Evolutionary conservation across 2,113 vertebrate species (phyloP).

Genomic region (Tyto alba): DNA sequence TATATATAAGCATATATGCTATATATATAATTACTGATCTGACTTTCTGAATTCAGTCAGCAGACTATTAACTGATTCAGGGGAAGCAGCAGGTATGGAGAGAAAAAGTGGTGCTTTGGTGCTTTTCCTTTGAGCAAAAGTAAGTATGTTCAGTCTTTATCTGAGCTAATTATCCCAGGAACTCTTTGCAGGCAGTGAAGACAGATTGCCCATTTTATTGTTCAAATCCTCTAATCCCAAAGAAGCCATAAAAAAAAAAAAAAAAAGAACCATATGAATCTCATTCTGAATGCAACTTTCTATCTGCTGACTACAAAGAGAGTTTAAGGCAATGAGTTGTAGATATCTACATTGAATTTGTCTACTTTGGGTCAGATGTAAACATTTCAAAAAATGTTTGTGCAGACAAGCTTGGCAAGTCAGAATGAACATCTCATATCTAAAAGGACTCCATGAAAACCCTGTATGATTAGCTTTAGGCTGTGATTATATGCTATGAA

Average conservation of each 20-base stretch:
- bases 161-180: background rate
- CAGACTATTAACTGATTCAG: background rate
- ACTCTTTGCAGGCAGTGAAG: background rate
- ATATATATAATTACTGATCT: background rate
- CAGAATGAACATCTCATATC: background rate
- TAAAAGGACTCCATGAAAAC: background rate
- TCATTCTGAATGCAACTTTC: background rate
- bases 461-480: background rate
- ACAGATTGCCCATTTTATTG: background rate
- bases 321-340: background rate
- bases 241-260: background rate
- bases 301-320: background rate
- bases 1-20: background rate
- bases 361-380: background rate
- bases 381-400: background rate
- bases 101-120: accelerated
- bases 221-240: background rate
- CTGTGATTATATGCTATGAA: background rate
- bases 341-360: background rate
- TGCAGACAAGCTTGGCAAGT: background rate
- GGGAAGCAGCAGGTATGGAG: background rate
- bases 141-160: background rate
- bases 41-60: background rate
- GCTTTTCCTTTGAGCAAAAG: background rate
- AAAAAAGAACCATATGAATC: background rate